Conservation (phyloP, 2,888 invertebrate species). For the Eristalinus aeneus region DNA sequence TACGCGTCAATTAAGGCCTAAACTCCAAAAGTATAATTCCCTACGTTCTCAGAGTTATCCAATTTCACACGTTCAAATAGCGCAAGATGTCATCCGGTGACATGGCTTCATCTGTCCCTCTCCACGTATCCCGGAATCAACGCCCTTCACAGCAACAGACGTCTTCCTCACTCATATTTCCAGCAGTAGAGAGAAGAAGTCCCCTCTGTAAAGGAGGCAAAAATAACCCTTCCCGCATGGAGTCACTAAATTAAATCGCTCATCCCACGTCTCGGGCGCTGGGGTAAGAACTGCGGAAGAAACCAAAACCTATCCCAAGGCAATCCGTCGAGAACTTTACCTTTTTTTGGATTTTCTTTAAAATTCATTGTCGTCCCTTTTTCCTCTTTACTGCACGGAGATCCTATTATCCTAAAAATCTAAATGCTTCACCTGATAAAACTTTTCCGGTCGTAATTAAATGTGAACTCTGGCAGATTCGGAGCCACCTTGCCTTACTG, state of each 20-base stretch:
- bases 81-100: background rate
- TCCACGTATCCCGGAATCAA: background rate
- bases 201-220: background rate
- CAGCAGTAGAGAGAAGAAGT: too few relatives aligned
- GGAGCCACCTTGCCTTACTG: slow-evolving; percentile 42
- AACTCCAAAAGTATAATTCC: background rate
- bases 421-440: slow-evolving; percentile 71
- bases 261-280: background rate
- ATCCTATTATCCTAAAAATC: slow-evolving; percentile 65
- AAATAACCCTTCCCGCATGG: background rate
- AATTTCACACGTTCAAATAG: background rate
- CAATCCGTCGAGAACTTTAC: slow-evolving; percentile 19
- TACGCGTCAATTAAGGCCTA: background rate
- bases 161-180: background rate
- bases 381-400: slow-evolving; percentile 16
- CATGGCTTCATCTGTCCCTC: background rate
- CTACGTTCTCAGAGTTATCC: background rate
- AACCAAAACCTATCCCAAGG: background rate
- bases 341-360: slow-evolving; percentile 6
- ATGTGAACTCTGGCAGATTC: slow-evolving; percentile 69
- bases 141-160: background rate
- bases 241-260: background rate
- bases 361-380: slow-evolving; percentile 19
- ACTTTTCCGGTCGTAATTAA: slow-evolving; percentile 71
- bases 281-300: background rate